Conservation (phyloP, 2,113 vertebrate species). For the Myocastor coypus region DNA sequence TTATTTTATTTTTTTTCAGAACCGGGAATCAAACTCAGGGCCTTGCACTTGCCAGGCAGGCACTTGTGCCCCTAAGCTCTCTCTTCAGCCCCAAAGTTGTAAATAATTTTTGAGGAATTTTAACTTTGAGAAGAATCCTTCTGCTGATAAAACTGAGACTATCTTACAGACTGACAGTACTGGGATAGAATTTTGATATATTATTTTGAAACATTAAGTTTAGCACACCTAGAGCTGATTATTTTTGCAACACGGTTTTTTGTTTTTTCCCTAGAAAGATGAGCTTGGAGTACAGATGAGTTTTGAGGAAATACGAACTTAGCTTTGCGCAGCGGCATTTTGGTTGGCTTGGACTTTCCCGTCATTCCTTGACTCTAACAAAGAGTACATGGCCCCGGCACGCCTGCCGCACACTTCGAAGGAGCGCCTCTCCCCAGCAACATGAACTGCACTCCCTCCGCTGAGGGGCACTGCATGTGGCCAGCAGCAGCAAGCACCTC, state of each 20-base stretch:
- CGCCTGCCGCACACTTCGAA: neutral
- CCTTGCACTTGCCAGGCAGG: too few relatives aligned
- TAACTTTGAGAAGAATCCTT: neutral
- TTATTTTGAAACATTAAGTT: constrained; percentile 34
- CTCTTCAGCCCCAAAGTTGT: too few relatives aligned
- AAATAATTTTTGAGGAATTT: constrained; percentile 20
- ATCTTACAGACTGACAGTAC: neutral
- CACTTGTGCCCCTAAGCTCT: too few relatives aligned
- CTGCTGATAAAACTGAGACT: neutral
- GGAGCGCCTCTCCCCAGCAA: neutral
- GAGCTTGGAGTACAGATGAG: neutral
- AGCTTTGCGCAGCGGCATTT: neutral
- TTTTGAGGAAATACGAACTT: neutral
- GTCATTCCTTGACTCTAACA: neutral
- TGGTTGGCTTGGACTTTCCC: neutral
- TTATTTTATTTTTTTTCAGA: too few relatives aligned
- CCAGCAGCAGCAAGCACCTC: neutral
- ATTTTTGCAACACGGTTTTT: neutral
- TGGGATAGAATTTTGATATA: neutral
- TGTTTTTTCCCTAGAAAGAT: neutral
- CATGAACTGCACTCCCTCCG: too few relatives aligned
- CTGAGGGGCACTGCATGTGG: accelerated
- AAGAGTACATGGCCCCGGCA: neutral
- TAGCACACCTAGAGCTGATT: neutral
- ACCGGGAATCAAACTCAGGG: too few relatives aligned